Evolutionary conservation across 2,888 invertebrate species (phyloP).

Genomic region (Ornithoptera priamus): DNA sequence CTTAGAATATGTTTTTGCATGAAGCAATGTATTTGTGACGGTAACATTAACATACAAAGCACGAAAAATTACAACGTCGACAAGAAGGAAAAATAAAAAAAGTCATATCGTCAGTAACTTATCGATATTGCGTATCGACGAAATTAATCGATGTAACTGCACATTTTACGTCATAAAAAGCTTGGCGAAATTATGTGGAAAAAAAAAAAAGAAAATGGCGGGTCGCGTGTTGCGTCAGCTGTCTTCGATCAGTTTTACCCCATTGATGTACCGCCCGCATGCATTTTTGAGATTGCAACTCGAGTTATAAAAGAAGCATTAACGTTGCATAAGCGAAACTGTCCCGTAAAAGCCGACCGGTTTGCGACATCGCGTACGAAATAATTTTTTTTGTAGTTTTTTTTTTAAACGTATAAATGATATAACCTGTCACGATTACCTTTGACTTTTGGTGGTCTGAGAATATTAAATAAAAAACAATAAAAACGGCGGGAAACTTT

Average conservation of each 20-base stretch:
- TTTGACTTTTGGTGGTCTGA: background rate
- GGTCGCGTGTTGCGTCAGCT: constrained; percentile 11
- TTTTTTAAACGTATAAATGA: constrained; percentile 7
- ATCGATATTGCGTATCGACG: constrained; percentile 5
- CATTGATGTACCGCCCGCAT: constrained; percentile 24
- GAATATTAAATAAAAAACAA: background rate
- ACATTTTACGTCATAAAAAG: constrained; percentile 12
- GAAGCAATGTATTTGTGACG: background rate
- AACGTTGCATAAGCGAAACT: constrained; percentile 20
- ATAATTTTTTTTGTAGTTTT: background rate
- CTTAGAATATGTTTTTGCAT: background rate
- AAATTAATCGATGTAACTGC: constrained; percentile 7
- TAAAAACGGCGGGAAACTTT: background rate
- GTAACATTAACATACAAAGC: background rate
- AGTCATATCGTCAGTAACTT: background rate
- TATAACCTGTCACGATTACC: background rate
- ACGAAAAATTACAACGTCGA: background rate
- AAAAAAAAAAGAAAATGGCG: constrained; percentile 19
- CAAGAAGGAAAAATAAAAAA: background rate
- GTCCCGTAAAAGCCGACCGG: constrained; percentile 20
- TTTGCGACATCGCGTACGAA: constrained; percentile 20
- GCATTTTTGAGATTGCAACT: constrained; percentile 26
- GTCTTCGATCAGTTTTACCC: constrained; percentile 13
- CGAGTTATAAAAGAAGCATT: constrained; percentile 19
- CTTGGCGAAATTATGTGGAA: constrained; percentile 2